Evolutionary conservation across 2,113 vertebrate species (phyloP), one percentile per base, ranked within the genome.

Genomic region (Mionectes macconnelli): DNA sequence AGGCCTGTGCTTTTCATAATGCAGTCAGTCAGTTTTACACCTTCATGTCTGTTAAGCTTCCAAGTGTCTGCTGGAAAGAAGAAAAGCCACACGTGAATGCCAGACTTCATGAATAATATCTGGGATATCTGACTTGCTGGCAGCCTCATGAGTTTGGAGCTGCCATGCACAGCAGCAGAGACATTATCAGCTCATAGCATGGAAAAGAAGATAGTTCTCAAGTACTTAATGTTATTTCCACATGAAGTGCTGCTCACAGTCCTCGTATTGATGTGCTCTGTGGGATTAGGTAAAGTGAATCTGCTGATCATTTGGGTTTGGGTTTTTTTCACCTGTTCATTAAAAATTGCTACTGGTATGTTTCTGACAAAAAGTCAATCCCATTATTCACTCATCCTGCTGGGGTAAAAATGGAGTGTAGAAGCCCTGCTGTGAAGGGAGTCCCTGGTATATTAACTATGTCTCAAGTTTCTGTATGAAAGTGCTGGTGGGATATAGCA

Each of bases 231-330:
- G 1, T 49, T 59, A 44, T 77, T 96, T 93, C 78, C 40, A 37
- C 33, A 37, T 44, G 28, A 77, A 12, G 33, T 55, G 27, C 50
- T 93, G 42, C 50, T 52, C 50, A 28, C 25, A 52, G 50, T n/a
- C 11, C 30, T 67, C 0, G 0, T 53, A 4, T 50, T 1, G 0
- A 39, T 45, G 60, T 33, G 13, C 22, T 35, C 31, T 67, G 6
- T 23, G 4, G 40, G 25, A 76, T 67, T 59, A 49, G 59, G 23
- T 39, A 55, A 75, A 47, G 30, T 9, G 5, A 56, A 72, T 47
- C 42, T 81, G 30, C 39, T 56, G 27, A 23, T 77, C 6, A 6
- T 31, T 59, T 85, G 6, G 19, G 12, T 64, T 64, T 64, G 3
- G 0, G 17, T 0, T 0, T 67, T 60, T 78, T 63, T 39, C 6